Evolutionary conservation across 2,888 invertebrate species (phyloP).

Genomic region (Lycaena phlaeas): DNA sequence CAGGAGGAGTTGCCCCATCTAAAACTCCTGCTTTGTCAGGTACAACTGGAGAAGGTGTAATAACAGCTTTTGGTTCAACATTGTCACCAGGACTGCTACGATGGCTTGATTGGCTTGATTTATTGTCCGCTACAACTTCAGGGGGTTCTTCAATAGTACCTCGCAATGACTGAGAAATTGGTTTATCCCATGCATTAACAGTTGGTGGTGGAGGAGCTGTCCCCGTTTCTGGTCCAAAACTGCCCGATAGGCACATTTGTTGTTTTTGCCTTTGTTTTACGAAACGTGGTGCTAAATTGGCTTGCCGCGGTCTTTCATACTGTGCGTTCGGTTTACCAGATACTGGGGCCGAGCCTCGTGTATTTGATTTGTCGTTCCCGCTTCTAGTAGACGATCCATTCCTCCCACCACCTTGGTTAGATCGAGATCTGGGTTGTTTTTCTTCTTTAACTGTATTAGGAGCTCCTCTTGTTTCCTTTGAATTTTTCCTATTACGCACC

Average conservation of each 20-base stretch:
- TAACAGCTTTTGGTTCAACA: slow-evolving; percentile 41
- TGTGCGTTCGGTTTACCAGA: slow-evolving; percentile 45
- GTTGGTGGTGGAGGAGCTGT: slow-evolving; percentile 78
- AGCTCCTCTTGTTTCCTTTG: slow-evolving; percentile 71
- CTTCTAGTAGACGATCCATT: slow-evolving; percentile 58
- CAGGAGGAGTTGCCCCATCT: slow-evolving; percentile 84
- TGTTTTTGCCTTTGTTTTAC: slow-evolving; percentile 80
- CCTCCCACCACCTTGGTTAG: slow-evolving; percentile 57
- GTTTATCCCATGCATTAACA: slow-evolving; percentile 90
- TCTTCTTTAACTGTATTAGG: slow-evolving; percentile 41
- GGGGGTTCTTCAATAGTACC: slow-evolving; percentile 62
- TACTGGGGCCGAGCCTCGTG: slow-evolving; percentile 44
- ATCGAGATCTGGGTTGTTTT: slow-evolving; percentile 57
- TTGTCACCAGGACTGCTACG: slow-evolving; percentile 58
- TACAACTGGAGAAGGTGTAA: slow-evolving; percentile 34
- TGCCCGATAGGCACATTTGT: slow-evolving; percentile 51
- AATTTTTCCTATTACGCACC: slow-evolving; percentile 85
- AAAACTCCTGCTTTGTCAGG: slow-evolving; percentile 73
- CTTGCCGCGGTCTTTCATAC: slow-evolving; percentile 69
- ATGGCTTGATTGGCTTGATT: slow-evolving; percentile 56
- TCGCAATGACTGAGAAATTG: slow-evolving; percentile 79
- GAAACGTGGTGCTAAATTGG: slow-evolving; percentile 82
- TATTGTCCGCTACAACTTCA: slow-evolving; percentile 37
- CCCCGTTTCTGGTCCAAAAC: slow-evolving; percentile 67
- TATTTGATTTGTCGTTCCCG: slow-evolving; percentile 49